These are phyloP conservation scores for Fragum sueziense DNA, from an alignment of 2,888 invertebrate species.

Conservation along the genomic window DNA sequence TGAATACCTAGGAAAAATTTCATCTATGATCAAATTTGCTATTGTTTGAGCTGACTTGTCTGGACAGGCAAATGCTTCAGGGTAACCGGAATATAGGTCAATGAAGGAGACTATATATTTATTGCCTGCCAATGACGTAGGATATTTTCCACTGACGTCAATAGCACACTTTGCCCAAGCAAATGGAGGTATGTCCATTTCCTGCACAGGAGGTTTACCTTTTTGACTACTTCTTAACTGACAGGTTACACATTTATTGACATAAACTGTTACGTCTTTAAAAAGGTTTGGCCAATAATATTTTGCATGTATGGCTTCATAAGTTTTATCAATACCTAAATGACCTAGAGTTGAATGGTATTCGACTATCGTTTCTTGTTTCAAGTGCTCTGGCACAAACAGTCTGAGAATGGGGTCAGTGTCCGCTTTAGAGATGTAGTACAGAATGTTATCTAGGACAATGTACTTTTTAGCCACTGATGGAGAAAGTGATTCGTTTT, in stretches of 20 bases:
- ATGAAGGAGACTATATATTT: conserved; percentile 39
- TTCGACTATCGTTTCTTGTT: neutral
- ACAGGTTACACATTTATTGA: conserved; percentile 27
- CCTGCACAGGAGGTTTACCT: conserved; percentile 30
- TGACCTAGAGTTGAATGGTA: conserved; percentile 47
- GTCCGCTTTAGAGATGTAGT: conserved; percentile 10
- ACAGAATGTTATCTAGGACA: neutral
- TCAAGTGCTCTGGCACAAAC: neutral
- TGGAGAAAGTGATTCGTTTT: no score
- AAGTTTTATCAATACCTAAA: conserved; percentile 45
- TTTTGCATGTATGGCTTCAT: conserved; percentile 36
- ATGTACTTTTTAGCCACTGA: neutral
- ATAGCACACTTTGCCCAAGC: conserved; percentile 25
- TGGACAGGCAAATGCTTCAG: conserved; percentile 48
- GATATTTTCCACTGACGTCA: conserved; percentile 38
- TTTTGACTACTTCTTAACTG: conserved; percentile 35
- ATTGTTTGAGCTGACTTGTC: conserved; percentile 44
- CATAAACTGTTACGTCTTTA: conserved; percentile 44
- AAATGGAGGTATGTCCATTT: conserved; percentile 42
- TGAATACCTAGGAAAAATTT: conserved; percentile 48
- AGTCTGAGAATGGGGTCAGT: neutral
- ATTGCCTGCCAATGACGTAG: conserved; percentile 26
- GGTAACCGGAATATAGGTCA: conserved; percentile 34
- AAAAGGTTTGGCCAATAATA: conserved; percentile 53
- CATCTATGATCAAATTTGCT: conserved; percentile 46